Evolutionary conservation across 2,888 invertebrate species (phyloP).

Genomic region (Mimumesa dahlbomi): DNA sequence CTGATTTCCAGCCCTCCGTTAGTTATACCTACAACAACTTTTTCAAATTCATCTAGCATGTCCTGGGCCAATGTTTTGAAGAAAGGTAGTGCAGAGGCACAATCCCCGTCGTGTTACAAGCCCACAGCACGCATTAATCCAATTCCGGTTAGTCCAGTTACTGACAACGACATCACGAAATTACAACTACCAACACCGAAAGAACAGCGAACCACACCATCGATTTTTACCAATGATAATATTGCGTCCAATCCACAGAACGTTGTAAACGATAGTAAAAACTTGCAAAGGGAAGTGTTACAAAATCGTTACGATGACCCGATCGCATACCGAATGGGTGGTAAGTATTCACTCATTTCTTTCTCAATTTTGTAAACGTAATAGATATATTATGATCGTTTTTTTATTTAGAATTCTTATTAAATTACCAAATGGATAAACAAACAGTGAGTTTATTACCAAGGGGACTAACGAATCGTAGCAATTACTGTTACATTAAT

Average conservation of each 20-base stretch:
- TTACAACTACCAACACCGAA: constrained; percentile 29
- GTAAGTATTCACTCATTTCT: constrained; percentile 79
- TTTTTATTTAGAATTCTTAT: constrained; percentile 86
- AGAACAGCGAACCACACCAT: constrained; percentile 23
- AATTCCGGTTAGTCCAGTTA: constrained; percentile 51
- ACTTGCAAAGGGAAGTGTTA: constrained; percentile 25
- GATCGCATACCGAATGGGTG: constrained; percentile 86
- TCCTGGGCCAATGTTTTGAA: constrained; percentile 79
- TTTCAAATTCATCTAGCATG: constrained; percentile 46
- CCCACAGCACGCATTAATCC: constrained; percentile 72
- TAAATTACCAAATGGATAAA: constrained; percentile 89
- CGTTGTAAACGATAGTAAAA: constrained; percentile 34
- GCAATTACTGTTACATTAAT: constrained; percentile 98
- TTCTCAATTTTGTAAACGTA: background rate
- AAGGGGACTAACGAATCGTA: constrained; percentile 94
- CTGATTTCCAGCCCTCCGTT: constrained; percentile 20
- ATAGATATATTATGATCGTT: no score
- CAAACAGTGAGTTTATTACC: constrained; percentile 91
- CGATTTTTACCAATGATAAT: constrained; percentile 32
- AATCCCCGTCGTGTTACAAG: constrained; percentile 59
- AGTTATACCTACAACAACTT: constrained; percentile 24
- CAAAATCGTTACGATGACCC: constrained; percentile 83
- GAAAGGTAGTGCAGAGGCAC: constrained; percentile 56
- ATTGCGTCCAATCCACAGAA: constrained; percentile 25
- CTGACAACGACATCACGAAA: constrained; percentile 50